Conservation (phyloP, 2,797 vertebrate species). For the Bucorvus abyssinicus region DNA sequence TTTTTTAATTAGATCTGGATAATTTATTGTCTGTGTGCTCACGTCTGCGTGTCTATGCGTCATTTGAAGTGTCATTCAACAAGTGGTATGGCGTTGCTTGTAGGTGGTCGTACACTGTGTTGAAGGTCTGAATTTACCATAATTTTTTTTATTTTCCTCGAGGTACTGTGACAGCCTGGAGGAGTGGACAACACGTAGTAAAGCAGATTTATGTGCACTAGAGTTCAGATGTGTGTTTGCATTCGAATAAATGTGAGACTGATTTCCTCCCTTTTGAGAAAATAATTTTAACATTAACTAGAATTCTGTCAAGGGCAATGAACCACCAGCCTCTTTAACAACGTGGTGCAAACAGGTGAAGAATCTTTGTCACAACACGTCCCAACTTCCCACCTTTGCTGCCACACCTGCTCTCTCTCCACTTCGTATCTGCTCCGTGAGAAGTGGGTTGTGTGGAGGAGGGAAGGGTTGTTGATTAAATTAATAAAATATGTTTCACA, state of each 20-base stretch:
- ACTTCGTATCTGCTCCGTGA: neutral
- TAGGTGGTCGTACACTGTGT: neutral
- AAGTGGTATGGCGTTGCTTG: neutral
- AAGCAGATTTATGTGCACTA: neutral
- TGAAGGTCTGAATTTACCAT: neutral
- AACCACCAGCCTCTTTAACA: neutral
- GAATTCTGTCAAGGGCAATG: neutral
- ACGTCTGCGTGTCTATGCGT: fast-evolving
- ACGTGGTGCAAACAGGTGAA: fast-evolving
- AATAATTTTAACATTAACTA: neutral
- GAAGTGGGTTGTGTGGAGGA: neutral
- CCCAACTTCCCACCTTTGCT: neutral
- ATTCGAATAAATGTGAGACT: neutral
- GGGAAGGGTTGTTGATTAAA: neutral
- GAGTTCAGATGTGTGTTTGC: neutral
- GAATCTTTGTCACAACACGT: neutral
- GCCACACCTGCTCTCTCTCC: neutral
- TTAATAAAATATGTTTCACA: neutral
- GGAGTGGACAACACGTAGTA: neutral
- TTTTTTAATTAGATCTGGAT: neutral
- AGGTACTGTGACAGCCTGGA: neutral
- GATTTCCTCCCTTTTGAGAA: neutral
- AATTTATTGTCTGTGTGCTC: neutral
- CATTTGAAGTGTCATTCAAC: neutral
- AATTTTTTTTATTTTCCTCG: neutral